A percentile compares a stretch with the other conserved stretches of the same genome.
phyloP scores from a whole-genome alignment of 2,113 vertebrate species.

The Vicugna pacos region DNA sequence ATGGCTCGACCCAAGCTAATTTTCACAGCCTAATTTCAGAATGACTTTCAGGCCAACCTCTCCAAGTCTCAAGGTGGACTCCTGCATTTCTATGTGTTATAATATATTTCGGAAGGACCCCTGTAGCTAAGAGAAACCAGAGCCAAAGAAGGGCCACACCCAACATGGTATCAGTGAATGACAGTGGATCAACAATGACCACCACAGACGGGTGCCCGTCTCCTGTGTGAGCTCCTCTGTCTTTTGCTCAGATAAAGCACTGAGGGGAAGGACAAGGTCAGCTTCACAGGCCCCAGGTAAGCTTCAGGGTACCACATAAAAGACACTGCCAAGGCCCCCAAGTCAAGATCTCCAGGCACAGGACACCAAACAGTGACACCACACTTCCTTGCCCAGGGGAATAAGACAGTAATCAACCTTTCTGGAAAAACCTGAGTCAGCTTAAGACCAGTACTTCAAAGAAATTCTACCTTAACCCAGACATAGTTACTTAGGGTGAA shows the following conservation, averaged over 20 bases:
- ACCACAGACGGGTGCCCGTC: neutral
- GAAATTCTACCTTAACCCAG: neutral
- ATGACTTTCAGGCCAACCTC: neutral
- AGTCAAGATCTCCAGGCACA: neutral
- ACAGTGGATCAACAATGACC: neutral
- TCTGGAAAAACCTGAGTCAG: slow-evolving; percentile 28
- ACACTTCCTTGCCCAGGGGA: neutral
- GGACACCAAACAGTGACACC: neutral
- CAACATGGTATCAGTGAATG: neutral
- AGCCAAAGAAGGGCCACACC: slow-evolving; percentile 25
- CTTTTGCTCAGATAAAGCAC: neutral
- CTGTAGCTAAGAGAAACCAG: neutral
- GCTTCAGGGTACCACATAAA: slow-evolving; percentile 22
- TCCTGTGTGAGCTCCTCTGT: neutral
- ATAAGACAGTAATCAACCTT: neutral
- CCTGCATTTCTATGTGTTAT: neutral
- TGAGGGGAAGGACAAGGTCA: neutral
- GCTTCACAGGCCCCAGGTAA: neutral
- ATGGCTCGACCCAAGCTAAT: neutral
- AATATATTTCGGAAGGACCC: neutral
- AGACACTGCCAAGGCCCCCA: neutral
- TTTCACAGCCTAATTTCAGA: neutral
- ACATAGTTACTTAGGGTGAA: slow-evolving; percentile 26
- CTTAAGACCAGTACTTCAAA: neutral
- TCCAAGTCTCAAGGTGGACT: neutral